Evolutionary conservation across 2,888 invertebrate species (phyloP), one percentile per base, ranked within the genome.

Genomic region (Ectobius pallidus): DNA sequence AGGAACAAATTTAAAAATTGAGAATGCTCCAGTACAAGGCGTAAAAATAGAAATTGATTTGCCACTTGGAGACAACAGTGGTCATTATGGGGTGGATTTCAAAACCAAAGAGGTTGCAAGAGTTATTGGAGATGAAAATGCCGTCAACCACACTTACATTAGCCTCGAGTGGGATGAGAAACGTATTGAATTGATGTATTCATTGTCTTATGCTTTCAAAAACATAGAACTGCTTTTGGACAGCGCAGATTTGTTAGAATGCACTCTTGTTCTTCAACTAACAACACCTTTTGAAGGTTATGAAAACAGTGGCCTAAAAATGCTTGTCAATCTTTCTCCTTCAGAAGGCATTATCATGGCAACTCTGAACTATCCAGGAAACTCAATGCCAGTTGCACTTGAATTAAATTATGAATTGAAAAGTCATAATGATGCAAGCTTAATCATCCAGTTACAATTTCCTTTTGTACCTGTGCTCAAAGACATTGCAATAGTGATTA

Each of bases 361-460:
- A 16, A 77, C 78, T 61, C 72, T 79, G 4, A 75, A 77, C 42
- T 78, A 77, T 30, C 78, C 78, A 44, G 76, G 76, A 7, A 75
- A 77, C 75, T 74, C 74, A n/a, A 72, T 78, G 27, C 74, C 76
- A 14, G 46, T 69, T 69, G 34, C 18, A 32, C 34, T 79, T 7
- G 78, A 79, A 72, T 75, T 79, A 18, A 79, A 80, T 69, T 80
- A 79, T 73, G 72, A 76, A 7, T 77, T 77, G 71, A 77, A 77
- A 61, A 75, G 76, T 20, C 72, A 76, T 14, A 49, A 75, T 3
- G 76, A 78, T 67, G 73, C 79, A 70, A 78, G 77, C 14, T 76
- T 77, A 22, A 78, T 79, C 70, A 65, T 78, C 0, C 76, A 76
- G 1, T 69, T 79, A 22, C 76, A 74, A 20, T 76, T 77, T n/a